Base-by-base conservation (phyloP, 2,888 invertebrate genomes). In the Sipha maydis region DNA sequence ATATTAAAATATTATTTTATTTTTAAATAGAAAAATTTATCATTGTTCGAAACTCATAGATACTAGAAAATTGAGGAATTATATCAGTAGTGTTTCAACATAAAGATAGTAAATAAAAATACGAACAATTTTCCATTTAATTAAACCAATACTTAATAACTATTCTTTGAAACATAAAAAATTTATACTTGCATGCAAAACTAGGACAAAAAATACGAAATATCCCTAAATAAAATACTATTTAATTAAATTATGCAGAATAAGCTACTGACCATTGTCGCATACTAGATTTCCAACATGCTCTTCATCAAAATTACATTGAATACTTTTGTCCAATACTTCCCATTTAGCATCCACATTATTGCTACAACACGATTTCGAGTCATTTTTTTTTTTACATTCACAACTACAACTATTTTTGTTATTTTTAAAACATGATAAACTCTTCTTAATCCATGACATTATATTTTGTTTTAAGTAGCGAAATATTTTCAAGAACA, bases 371-470 rank as follows among this genome's bases (percentile, higher is more conserved):
- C 19, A 79, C 54, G 56, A 34, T 21, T 56, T 88, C 25, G 21
- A 61, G 41, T 25, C 56, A 19, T 28, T 75, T 73, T 79, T 79
- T 31, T 79, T 86, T n/a, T 38, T 21, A 69, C 85, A 83, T 3
- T 75, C 31, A 31, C 85, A 77, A 28, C 69, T 82, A 77, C 38
- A 8, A 25, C 0, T 8, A 48, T 71, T 80, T 71, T 80, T 88
- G 41, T 73, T 61, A 5, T 25, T n/a, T 14, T 73, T 61, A 82
- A 88, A 88, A 80, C 86, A 88, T 19, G 86, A 88, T 41, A 80
- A 75, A 19, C 73, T 88, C 21, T 88, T 88, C 54, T 86, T 86
- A 7, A 88, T 61, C 86, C 86, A 88, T 9, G 86, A 80, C 86
- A 88, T 79, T 21, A 41, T 78, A 14, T 48, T 48, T 71, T 34